A percentile compares a stretch with the other conserved stretches of the same genome.
Conservation (phyloP, 1,140 invertebrate species). For the Dendroctonus valens region DNA sequence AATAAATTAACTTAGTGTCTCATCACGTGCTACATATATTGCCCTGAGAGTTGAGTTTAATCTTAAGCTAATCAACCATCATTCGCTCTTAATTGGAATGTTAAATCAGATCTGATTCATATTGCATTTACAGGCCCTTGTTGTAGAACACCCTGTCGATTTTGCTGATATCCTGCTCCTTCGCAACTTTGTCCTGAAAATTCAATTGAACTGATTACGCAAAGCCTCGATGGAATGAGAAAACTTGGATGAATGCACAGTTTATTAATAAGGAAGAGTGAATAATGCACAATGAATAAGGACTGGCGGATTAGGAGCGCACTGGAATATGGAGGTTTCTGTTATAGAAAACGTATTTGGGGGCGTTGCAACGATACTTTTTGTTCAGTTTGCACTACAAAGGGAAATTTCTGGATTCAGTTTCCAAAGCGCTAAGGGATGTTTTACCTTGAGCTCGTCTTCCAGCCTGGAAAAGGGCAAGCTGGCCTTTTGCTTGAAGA, state of each 20-base stretch:
- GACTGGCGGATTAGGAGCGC: slow-evolving; percentile 6
- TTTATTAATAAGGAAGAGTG: too few species aligned
- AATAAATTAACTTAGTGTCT: too few species aligned
- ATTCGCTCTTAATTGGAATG: too few species aligned
- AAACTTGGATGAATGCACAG: too few species aligned
- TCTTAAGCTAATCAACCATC: too few species aligned
- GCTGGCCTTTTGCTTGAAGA: slow-evolving; percentile 73
- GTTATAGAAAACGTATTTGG: background rate
- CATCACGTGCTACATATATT: too few species aligned
- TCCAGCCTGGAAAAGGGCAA: slow-evolving; percentile 61
- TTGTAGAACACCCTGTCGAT: slow-evolving; percentile 36
- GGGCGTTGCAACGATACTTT: background rate
- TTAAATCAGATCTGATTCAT: too few species aligned
- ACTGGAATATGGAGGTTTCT: slow-evolving; percentile 55
- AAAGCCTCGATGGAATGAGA: too few species aligned
- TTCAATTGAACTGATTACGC: slow-evolving; percentile 2
- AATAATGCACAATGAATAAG: background rate
- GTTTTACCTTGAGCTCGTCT: slow-evolving; percentile 53
- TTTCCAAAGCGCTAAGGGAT: background rate
- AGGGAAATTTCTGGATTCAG: too few species aligned
- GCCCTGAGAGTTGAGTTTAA: too few species aligned
- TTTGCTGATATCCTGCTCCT: slow-evolving; percentile 29
- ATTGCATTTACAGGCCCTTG: slow-evolving; percentile 36
- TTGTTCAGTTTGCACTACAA: background rate
- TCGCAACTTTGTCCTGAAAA: slow-evolving; percentile 33